Evolutionary conservation across 2,113 vertebrate genomes (phyloP).

Genomic region (Phrynosoma blainvillii): DNA sequence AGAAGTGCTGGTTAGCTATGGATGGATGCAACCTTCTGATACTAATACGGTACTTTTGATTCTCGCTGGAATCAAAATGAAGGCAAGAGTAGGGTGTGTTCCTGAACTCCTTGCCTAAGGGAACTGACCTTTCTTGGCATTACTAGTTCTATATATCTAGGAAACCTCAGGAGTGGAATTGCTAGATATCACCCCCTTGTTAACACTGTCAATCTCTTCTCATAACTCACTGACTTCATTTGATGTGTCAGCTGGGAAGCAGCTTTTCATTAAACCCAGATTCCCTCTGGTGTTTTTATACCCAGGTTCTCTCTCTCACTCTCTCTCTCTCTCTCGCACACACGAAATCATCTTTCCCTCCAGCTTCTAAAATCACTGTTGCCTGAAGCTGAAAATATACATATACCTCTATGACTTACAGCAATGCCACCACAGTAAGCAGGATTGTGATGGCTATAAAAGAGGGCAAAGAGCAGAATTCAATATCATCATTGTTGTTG

Average conservation of each 20-base stretch:
- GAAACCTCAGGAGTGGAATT: background rate
- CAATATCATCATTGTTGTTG: background rate
- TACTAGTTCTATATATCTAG: conserved; percentile 19
- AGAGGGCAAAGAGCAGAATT: background rate
- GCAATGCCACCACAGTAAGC: background rate
- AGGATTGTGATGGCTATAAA: background rate
- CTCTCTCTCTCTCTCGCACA: background rate
- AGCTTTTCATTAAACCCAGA: conserved; percentile 23
- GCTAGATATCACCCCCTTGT: background rate
- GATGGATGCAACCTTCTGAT: conserved; percentile 1
- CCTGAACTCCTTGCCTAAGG: background rate
- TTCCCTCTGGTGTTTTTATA: conserved; percentile 30
- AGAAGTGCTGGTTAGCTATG: background rate
- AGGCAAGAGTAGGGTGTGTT: background rate
- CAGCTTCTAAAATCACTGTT: conserved; percentile 11
- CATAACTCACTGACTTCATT: conserved; percentile 25
- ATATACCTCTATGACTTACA: background rate
- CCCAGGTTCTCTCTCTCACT: conserved; percentile 8
- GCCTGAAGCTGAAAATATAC: conserved; percentile 1
- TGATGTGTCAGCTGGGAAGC: conserved; percentile 9
- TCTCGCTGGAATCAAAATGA: background rate
- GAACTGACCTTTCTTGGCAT: conserved; percentile 9
- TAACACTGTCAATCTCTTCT: conserved; percentile 27
- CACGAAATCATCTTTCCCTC: background rate
- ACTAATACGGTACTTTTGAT: background rate